Base-by-base conservation (phyloP, 2,888 invertebrate species). In the Leptothorax acervorum region DNA sequence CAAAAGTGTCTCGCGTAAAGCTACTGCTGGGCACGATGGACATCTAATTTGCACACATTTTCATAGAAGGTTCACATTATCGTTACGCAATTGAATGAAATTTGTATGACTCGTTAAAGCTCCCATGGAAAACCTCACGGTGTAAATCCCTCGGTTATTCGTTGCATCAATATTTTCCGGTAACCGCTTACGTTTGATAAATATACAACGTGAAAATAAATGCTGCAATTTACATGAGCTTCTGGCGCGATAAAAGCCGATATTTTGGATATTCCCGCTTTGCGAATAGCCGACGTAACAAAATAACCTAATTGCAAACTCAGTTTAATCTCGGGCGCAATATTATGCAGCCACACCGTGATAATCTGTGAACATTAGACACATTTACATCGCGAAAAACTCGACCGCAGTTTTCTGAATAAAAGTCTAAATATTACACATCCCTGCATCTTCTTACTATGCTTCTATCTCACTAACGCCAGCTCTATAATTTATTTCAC, bases 261-360 rank as follows among this genome's bases (percentile, higher is more conserved):
- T 57, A 76, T 66, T 76, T 76, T 57, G 66, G 12, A 76, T 65
- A 76, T 42, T 53, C 66, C 28, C 28, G 39, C 65, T 18, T 53
- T 11, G 51, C 39, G 53, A 51, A 39, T 39, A 66, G 39, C 39
- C 76, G 18, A 53, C 51, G 51, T 66, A 76, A 76, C 51, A 66
- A 76, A 76, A 57, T 73, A 73, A 76, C 66, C 39, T 76, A 66
- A 76, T 76, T 76, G 76, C 66, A 65, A 76, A 66, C 66, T 76
- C 39, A 39, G 66, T 66, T 76, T 76, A 76, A 65, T 76, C 76
- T 66, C 51, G 66, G 12, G 8, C 28, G 53, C 66, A 53, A 76
- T 76, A 76, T 76, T 66, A 53, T 66, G 53, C 39, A 42, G 18
- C 76, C 66, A 8, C 31, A 66, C 35, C 51, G 39, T 39, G 76